phyloP scores from a whole-genome alignment of 2,113 vertebrate species.

The Antechinus flavipes region DNA sequence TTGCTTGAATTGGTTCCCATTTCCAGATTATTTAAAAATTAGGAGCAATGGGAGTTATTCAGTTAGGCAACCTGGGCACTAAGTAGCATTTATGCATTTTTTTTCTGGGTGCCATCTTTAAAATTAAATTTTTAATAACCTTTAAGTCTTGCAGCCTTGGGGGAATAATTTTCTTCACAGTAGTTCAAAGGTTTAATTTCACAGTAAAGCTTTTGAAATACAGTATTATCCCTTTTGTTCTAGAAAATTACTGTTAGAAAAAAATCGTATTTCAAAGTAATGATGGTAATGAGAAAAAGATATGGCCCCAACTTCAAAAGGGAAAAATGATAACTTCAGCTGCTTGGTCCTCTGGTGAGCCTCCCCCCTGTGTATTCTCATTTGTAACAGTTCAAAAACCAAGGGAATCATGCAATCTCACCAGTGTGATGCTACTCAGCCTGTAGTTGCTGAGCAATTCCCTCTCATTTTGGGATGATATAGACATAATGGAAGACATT shows the following conservation, averaged over 20 bases:
- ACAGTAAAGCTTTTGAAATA: conserved; percentile 82
- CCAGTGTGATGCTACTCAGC: neutral
- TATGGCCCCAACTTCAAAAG: conserved; percentile 65
- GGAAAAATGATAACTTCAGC: conserved; percentile 57
- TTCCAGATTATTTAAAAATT: conserved; percentile 79
- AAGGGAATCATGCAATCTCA: conserved; percentile 34
- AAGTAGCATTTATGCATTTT: conserved; percentile 78
- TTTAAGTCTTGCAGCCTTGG: conserved; percentile 78
- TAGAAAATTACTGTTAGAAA: conserved; percentile 77
- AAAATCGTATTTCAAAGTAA: conserved; percentile 76
- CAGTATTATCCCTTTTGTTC: conserved; percentile 77
- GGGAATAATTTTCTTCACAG: conserved; percentile 80
- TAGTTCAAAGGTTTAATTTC: conserved; percentile 83
- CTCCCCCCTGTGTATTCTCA: conserved; percentile 61
- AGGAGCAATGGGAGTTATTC: conserved; percentile 74
- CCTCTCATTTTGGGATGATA: neutral
- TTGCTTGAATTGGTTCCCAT: conserved; percentile 57
- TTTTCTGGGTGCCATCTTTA: conserved; percentile 73
- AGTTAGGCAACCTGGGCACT: conserved; percentile 72
- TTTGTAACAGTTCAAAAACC: conserved; percentile 47
- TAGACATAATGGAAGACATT: neutral
- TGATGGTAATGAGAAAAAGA: conserved; percentile 76
- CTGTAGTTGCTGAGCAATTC: neutral
- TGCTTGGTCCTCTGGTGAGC: conserved; percentile 69
- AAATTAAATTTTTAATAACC: conserved; percentile 85